Base-by-base conservation (phyloP, 1,140 invertebrate genomes). In the Leptonema lineaticorne region DNA sequence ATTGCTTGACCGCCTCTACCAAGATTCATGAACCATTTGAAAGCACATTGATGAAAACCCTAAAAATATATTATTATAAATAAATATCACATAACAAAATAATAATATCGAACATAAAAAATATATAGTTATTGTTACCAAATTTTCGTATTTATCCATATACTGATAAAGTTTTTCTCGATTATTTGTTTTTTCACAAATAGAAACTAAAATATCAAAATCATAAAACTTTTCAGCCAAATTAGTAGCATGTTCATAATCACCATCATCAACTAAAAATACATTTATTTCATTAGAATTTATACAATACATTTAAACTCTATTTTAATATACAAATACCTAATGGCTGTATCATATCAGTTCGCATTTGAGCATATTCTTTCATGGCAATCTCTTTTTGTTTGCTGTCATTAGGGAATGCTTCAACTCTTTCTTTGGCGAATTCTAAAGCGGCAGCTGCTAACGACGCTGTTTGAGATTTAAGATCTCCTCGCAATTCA, bases 151-250 rank as follows among this genome's bases (percentile, higher is more conserved):
- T 73, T 90, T 88, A 68, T 88, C 86, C 74, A 93, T 90, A 75
- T 96, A 97, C 26, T 84, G 82, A 70, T 92, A 87, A 0, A 96
- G 78, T 9, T 90, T 85, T 18, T 88, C 86, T 77, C 90, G 86
- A 76, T 94, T 93, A 59, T 89, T 81, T 6, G 88, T 90, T 28
- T 82, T 77, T 75, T 91, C 88, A 73, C 94, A 96, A 57, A 96
- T 87, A 57, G 88, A 81, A 20, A 96, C 86, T 11, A 97, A 78
- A 24, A 89, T 87, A 50, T 90, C 88, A 79, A 95, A 96, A 77
- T 97, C 94, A 28, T 88, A 85, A 77, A 93, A 96, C 78, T 97
- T 96, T 78, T 97, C 95, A 0, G 93, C 94, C 11, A 97, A 81
- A 72, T 89, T 88, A 1, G 89, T 87, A 4, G 93, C 93, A 56